A percentile compares a stretch with the other conserved stretches of the same genome.
Conservation (phyloP, 53 echinoderm and acorn worm species). For the Pentamera pediparva region DNA sequence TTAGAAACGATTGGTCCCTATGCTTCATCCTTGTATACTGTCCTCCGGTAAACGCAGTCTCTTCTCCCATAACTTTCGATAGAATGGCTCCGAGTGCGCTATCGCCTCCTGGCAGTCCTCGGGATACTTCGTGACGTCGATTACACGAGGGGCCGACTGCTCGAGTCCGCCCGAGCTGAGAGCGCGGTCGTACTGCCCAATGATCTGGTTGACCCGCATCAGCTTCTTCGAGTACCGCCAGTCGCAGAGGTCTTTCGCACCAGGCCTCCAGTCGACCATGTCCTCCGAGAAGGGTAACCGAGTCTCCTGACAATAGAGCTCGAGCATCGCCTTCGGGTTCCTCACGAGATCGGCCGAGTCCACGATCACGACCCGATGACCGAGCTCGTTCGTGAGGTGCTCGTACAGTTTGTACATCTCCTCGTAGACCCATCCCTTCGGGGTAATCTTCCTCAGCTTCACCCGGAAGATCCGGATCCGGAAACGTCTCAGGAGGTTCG, state of each 20-base stretch:
- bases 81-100: not conserved
- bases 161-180: not conserved
- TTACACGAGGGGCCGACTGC: not conserved
- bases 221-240: not conserved
- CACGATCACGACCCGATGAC: conserved; percentile 73
- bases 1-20: too few species aligned
- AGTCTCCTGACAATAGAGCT: not conserved
- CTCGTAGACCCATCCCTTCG: conserved; percentile 56
- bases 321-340: not conserved
- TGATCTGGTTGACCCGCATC: not conserved
- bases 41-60: not conserved
- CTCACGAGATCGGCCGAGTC: conserved; percentile 47
- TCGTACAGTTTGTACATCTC: conserved; percentile 72
- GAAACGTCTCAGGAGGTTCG: conserved; percentile 54
- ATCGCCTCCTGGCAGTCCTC: conserved; percentile 11
- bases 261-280: not conserved
- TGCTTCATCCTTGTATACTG: too few species aligned
- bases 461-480: conserved; percentile 49
- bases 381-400: conserved; percentile 56
- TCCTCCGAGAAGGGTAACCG: not conserved
- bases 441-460: conserved; percentile 1
- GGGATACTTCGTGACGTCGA: conserved; percentile 13
- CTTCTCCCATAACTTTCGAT: not conserved
- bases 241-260: not conserved
- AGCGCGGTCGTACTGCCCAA: conserved; percentile 5